These are phyloP conservation scores for Cladorhizidae sp. DNA, from an alignment of 37 sponge, comb jelly and placozoan species.

Conservation along the genomic window DNA sequence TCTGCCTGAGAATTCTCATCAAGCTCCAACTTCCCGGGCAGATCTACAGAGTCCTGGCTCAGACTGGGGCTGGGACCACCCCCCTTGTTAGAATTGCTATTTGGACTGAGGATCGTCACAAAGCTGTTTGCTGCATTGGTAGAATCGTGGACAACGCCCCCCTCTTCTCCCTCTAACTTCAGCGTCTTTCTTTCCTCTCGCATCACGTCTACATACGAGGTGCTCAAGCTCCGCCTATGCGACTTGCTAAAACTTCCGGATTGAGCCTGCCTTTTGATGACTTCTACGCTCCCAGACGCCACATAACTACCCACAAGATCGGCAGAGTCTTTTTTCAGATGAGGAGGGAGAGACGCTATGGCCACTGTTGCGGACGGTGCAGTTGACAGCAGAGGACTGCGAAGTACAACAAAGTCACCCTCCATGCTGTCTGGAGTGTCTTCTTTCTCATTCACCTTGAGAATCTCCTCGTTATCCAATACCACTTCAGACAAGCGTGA, in stretches of 20 bases:
- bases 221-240: constrained; percentile 36
- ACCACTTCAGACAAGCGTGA: neutral
- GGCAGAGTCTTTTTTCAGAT: no score
- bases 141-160: neutral
- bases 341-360: no score
- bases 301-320: neutral
- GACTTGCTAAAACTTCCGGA: neutral
- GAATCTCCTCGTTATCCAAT: neutral
- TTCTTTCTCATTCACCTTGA: no score
- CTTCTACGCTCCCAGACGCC: neutral
- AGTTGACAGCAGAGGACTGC: neutral
- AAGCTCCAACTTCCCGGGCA: neutral
- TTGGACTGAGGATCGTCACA: neutral
- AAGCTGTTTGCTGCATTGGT: neutral
- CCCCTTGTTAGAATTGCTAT: neutral
- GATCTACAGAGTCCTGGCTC: neutral
- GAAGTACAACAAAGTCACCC: constrained; percentile 5
- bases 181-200: neutral
- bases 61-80: neutral
- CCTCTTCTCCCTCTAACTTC: neutral
- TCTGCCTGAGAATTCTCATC: constrained; percentile 23
- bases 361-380: no score
- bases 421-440: neutral
- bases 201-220: constrained; percentile 19
- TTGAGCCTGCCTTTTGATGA: neutral